Evolutionary conservation across 2,797 vertebrate species (phyloP), one percentile per base, ranked within the genome.

Genomic region (Leptoclinus maculatus): DNA sequence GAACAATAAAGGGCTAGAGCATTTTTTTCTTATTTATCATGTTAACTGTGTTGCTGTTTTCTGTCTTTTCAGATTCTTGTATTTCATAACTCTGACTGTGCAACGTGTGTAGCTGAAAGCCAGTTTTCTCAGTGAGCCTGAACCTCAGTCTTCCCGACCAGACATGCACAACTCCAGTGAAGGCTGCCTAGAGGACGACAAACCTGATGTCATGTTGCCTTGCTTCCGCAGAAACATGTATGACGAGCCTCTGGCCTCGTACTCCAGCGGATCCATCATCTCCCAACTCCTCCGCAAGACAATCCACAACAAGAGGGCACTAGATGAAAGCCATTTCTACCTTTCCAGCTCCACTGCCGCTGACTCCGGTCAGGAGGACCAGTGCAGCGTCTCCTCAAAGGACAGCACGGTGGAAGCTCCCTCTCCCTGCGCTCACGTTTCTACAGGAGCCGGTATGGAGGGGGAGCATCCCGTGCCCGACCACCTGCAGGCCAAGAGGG

Each of bases 401-500:
- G 95, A 96, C 87, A 95, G 85, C 73, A 82, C 8, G 0, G 78
- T 90, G 32, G 93, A 93, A 25, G 87, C 91, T 2, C 53, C 81
- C 19, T 95, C 95, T 19, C 89, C 94, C 25, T 66, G 88, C 57
- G 86, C 51, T 65, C 89, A 82, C 3, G 60, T 94, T 0, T 25
- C 91, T 53, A 88, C 89, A 6, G 90, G 90, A 76, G 83, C 89
- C 34, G 70, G 81, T 47, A 77, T 75, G 0, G 93, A 96, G 29
- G 81, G 85, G 1, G 94, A 96, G 43, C 94, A 95, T 64, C 92
- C 94, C 16, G 63, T 94, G 3, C 84, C 92, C 0, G 96, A 97
- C 76, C 95, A 97, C 66, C 83, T 97, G 75, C 94, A 83, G 89
- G 97, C 97, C 47, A 99, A 99, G 84, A 93, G 96, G 36, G 97